A percentile compares a stretch with the other conserved stretches of the same genome.
Conservation (phyloP, 2,113 vertebrate species). For the Oryzias melastigma region DNA sequence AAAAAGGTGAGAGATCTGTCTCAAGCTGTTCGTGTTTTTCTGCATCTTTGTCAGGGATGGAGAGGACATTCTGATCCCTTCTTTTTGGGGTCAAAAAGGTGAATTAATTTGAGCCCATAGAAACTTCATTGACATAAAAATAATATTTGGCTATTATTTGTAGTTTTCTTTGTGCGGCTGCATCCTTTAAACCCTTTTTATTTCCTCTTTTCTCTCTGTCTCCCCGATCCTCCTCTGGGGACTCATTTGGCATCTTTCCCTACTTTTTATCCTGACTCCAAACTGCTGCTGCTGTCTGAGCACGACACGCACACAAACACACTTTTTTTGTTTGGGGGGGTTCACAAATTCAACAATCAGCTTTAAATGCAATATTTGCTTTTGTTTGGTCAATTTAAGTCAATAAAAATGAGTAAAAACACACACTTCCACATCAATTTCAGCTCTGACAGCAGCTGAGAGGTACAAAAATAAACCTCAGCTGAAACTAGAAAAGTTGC, state of each 20-base stretch:
- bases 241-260: conserved; percentile 73
- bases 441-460: conserved; percentile 42
- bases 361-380: no score
- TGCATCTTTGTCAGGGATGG: conserved; percentile 10
- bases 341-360: conserved; percentile 3
- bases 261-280: conserved; percentile 72
- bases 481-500: conserved; percentile 4
- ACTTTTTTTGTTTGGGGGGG: not conserved
- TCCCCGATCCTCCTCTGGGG: conserved; percentile 69
- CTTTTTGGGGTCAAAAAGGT: no score
- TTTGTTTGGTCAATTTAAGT: no score
- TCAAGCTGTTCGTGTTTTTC: conserved; percentile 18
- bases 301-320: conserved; percentile 57
- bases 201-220: conserved; percentile 70
- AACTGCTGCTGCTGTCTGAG: conserved; percentile 75
- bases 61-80: not conserved
- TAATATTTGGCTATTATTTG: not conserved
- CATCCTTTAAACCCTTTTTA: conserved; percentile 49
- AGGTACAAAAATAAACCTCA: conserved; percentile 44
- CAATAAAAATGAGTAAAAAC: conserved; percentile 6
- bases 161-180: conserved; percentile 42
- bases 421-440: conserved; percentile 31
- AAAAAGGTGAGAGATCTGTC: conserved; percentile 45
- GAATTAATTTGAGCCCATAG: no score
- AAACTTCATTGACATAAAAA: not conserved